phyloP scores from a whole-genome alignment of 2,113 vertebrate species.

The Diglossa brunneiventris region DNA sequence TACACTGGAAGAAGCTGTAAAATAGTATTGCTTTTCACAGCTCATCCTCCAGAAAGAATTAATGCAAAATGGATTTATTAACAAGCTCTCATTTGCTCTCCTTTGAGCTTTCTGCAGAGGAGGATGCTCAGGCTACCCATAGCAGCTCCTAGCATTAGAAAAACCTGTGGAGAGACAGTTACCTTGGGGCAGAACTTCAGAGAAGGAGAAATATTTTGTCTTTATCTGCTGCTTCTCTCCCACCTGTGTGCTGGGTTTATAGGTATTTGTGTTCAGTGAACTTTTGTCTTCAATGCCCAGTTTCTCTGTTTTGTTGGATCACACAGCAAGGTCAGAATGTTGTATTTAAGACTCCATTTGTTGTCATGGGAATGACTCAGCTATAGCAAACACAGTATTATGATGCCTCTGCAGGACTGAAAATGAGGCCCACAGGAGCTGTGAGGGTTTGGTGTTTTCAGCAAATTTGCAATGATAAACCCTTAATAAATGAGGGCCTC shows the following conservation, averaged over 20 bases:
- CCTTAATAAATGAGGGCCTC: slow-evolving; percentile 8
- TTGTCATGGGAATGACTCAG: slow-evolving; percentile 62
- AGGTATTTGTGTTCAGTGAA: background rate
- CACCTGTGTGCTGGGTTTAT: background rate
- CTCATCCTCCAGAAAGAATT: background rate
- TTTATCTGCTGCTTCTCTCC: background rate
- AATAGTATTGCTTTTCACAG: background rate
- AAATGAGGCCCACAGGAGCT: slow-evolving; percentile 34
- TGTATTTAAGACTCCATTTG: slow-evolving; percentile 31
- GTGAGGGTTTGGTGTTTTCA: slow-evolving; percentile 29
- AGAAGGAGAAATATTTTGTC: background rate
- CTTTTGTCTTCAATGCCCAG: background rate
- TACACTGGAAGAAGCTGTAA: background rate
- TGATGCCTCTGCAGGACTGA: slow-evolving; percentile 44
- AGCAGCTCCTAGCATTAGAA: background rate
- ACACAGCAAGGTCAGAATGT: slow-evolving; percentile 12
- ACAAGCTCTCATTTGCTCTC: background rate
- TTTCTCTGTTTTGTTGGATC: slow-evolving; percentile 1
- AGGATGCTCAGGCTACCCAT: background rate
- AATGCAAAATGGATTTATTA: background rate
- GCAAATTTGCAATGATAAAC: slow-evolving; percentile 35
- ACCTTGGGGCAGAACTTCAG: background rate
- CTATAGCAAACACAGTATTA: slow-evolving; percentile 13
- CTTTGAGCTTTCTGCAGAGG: background rate
- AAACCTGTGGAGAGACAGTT: background rate